Base-by-base conservation (phyloP, 2,888 invertebrate species). In the Operophtera brumata region DNA sequence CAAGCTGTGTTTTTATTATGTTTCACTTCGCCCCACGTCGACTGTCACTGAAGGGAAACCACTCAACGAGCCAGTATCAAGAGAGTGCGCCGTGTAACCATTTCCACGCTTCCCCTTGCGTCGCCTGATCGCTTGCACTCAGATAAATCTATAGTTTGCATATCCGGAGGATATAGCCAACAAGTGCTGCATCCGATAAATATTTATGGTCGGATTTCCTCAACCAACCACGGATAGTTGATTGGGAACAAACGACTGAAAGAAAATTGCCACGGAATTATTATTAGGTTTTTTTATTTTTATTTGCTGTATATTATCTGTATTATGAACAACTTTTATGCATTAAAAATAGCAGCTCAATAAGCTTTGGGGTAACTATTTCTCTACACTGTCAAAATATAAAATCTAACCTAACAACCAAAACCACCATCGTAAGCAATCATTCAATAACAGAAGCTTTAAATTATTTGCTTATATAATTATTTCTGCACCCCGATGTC, bases 1-100 rank as follows among this genome's bases (percentile, higher is more conserved):
- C 62, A 70, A 74, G 72, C 76, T 76, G 73, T 72, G 70, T 78
- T 80, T 80, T 80, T 81, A 81, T 82, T 81, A 79, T 75, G 74
- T 77, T 77, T 74, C 77, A 74, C 75, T 77, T 73, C 66, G 73
- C 79, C 82, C 76, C 67, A 67, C 69, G 74, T 66, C 43, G 36
- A 20, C 39, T 57, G 56, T 57, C 48, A 48, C 34, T 45, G 43
- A 61, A 81, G 81, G 77, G 80, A 84, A 79, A 79, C 80, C 83
- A 78, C 83, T 82, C 79, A 70, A 65, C 60, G 64, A 65, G 68
- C 62, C 65, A 67, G 67, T 69, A 67, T 63, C 64, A 50, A 47
- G 59, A 56, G 56, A 58, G 52, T 52, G 62, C 51, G 54, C 14
- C 40, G 25, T 53, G 53, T 57, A 44, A 66, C 71, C 66, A 69